phyloP scores from a whole-genome alignment of 2,113 vertebrate species.

The Percopsis transmontana region DNA sequence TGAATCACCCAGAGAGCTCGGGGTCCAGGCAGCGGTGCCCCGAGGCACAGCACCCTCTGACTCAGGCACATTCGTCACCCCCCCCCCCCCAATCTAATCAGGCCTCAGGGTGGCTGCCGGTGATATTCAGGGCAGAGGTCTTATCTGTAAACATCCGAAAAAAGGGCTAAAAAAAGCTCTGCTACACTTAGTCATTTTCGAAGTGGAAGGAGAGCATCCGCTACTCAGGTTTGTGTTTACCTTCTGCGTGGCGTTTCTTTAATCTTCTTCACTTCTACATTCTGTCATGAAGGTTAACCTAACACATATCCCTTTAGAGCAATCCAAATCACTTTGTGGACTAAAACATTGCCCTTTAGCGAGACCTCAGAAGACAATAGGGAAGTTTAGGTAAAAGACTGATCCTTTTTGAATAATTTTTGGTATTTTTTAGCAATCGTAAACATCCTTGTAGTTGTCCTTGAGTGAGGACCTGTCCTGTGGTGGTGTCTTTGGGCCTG shows the following conservation, averaged over 20 bases:
- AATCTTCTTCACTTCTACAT: constrained; percentile 55
- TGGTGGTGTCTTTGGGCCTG: constrained; percentile 30
- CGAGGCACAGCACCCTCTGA: constrained; percentile 72
- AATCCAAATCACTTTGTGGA: neutral
- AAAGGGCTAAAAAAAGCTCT: constrained; percentile 75
- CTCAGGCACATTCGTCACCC: constrained; percentile 81
- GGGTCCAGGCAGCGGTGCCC: constrained; percentile 61
- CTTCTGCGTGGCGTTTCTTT: constrained; percentile 40
- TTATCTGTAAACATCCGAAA: constrained; percentile 83
- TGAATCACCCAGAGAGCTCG: constrained; percentile 63
- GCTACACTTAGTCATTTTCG: constrained; percentile 68
- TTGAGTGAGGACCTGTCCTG: constrained; percentile 31
- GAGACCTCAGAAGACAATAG: neutral
- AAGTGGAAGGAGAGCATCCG: constrained; percentile 67
- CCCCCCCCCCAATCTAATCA: constrained; percentile 73
- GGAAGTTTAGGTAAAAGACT: constrained; percentile 1
- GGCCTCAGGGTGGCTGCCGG: constrained; percentile 67
- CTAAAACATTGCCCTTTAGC: neutral
- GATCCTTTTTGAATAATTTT: constrained; percentile 8
- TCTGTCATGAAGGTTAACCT: constrained; percentile 40
- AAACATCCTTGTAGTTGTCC: constrained; percentile 35
- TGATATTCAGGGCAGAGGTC: constrained; percentile 75
- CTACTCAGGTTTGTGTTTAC: constrained; percentile 57
- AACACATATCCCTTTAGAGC: constrained; percentile 32
- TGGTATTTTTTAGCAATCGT: neutral